Base-by-base conservation (phyloP, 35 echinoderm and acorn worm species). In the Lytechinus pictus region DNA sequence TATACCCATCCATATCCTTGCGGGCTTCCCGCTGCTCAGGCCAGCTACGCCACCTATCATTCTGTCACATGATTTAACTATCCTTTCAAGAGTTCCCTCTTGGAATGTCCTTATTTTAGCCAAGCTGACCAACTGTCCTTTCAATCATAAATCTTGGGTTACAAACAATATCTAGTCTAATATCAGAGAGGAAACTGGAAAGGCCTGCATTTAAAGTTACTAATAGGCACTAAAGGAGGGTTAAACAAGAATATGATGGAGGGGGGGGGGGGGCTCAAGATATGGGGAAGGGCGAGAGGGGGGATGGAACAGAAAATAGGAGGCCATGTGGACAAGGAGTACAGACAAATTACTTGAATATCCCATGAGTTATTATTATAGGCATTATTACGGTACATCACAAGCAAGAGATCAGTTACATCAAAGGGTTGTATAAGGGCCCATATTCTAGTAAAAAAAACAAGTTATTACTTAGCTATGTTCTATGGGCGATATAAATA, bases 1-100 rank as follows among this genome's bases (percentile, higher is more conserved):
- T 33, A 52, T 90, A 54, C 10, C 52, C 28, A 90, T 90, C 88
- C 28, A 90, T 90, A 79, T 90, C 16, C 88, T 54, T 33, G 16
- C 88, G 24, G 88, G 88, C 29, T 44, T 44, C 4, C 10, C 52
- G 5, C 52, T 44, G 16, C 88, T 90, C 11, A 90, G 28, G 6
- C 4, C 10, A 27, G 28, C 88, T 54, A 52, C 88, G 16, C 88
- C 88, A 90, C 88, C 88, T 54, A 90, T 90, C 88, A 90, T 90
- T 12, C 88, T 90, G 88, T 90, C 88, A 90, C 88, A 52, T 52
- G 88, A 10, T 90, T 54, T 55, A 52, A 14, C 52, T 57, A 3
- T 28, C 92, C 27, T 28, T 29, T 27, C 54, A 54, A 54, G 27
- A 54, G 5, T 58, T 94, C 54, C 55, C 28, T 94, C 10, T 9